These are phyloP conservation scores for Bhutanitis thaidina DNA, from an alignment of 2,888 invertebrate genomes.

Conservation along the genomic window DNA sequence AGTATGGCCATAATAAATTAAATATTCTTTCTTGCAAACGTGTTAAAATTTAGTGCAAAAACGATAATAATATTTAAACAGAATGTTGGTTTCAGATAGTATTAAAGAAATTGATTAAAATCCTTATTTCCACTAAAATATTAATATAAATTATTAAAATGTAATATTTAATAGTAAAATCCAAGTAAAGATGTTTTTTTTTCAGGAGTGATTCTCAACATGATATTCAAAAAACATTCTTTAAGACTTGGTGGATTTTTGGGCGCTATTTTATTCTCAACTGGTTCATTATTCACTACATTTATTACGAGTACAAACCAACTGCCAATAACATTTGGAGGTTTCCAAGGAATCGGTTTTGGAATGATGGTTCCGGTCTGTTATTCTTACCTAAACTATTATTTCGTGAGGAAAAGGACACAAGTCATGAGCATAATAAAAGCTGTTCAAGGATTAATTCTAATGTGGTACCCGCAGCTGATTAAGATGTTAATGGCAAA, in stretches of 20 bases:
- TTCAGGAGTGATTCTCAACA: constrained; percentile 81
- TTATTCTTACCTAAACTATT: constrained; percentile 82
- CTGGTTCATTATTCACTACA: constrained; percentile 75
- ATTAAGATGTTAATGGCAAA: constrained; percentile 66
- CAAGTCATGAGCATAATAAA: constrained; percentile 82
- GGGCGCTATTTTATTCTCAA: constrained; percentile 72
- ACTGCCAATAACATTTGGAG: constrained; percentile 77
- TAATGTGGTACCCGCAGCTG: constrained; percentile 80
- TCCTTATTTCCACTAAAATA: no score
- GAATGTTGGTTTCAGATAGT: no score
- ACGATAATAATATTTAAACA: no score
- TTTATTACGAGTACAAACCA: constrained; percentile 77
- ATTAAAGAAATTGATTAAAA: no score
- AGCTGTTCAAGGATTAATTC: constrained; percentile 76
- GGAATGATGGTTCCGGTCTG: constrained; percentile 83
- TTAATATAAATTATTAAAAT: no score
- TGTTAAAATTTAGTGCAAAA: no score
- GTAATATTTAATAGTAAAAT: no score
- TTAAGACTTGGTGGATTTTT: constrained; percentile 77
- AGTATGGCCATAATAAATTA: no score
- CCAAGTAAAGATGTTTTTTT: constrained; percentile 21
- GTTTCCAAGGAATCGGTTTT: constrained; percentile 81
- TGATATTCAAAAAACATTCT: constrained; percentile 71
- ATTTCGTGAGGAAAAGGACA: constrained; percentile 80
- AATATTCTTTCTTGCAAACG: no score